Conservation (phyloP, 2,113 vertebrate genomes). For the Callospermophilus lateralis region DNA sequence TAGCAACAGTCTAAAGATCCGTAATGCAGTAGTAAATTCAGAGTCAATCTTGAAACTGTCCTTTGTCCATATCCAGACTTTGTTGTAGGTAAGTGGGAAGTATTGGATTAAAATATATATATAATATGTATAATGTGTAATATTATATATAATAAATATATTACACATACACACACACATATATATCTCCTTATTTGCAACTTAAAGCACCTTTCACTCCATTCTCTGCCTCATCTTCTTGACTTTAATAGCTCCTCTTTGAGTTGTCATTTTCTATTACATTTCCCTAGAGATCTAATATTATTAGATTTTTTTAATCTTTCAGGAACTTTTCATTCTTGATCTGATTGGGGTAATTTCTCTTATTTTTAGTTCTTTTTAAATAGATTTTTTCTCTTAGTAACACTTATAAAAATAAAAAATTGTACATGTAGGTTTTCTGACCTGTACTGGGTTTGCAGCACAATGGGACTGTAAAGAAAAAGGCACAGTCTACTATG, state of each 20-base stretch:
- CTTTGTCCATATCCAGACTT: too few relatives aligned
- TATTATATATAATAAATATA: too few relatives aligned
- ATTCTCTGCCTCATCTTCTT: too few relatives aligned
- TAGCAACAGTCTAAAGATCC: neutral
- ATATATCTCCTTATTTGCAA: neutral
- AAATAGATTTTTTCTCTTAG: neutral
- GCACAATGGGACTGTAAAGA: neutral
- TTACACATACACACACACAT: too few relatives aligned
- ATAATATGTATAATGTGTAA: too few relatives aligned
- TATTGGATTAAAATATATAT: too few relatives aligned
- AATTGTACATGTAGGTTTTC: neutral
- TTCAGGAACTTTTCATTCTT: neutral
- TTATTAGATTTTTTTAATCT: neutral
- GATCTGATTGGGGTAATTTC: neutral
- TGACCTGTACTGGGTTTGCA: neutral
- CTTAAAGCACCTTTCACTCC: neutral
- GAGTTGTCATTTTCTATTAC: neutral
- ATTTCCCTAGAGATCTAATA: neutral
- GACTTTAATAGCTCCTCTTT: neutral
- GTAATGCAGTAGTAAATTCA: neutral
- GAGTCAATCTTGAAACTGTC: neutral
- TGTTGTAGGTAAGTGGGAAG: neutral
- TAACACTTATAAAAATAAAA: neutral
- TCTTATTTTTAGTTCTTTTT: neutral
- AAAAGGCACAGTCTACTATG: rapidly evolving